Base-by-base conservation (phyloP, 2,888 invertebrate species). In the Scotopteryx bipunctaria region DNA sequence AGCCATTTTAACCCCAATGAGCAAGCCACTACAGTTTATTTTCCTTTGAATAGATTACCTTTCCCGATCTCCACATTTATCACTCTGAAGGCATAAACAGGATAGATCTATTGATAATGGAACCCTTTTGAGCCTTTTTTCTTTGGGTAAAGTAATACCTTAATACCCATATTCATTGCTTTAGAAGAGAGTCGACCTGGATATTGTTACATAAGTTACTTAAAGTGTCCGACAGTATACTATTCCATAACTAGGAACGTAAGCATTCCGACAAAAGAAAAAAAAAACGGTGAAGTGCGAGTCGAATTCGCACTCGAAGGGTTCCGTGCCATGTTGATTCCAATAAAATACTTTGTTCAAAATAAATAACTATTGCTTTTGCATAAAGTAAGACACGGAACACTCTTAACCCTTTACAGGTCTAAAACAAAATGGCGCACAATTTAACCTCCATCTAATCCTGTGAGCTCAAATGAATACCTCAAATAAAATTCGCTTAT, bases 401-500 rank as follows among this genome's bases (percentile, higher is more conserved):
- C 6, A 1, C 21, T 29, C 13, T 8, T 16, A 23, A 21, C 23
- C 15, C 25, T 27, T 16, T 5, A 17, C 23, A 40, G 17, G 6
- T 17, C 8, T 5, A 15, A 17, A 27, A 23, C 3, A 14, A 27
- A 35, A 14, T 3, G 14, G 9, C 16, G 25, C 31, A 41, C 41
- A 41, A 37, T 47, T 43, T 13, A 35, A 31, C 14, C 16, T 36
- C 25, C 27, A 21, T 48, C 38, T 44, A 33, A 48, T 25, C 35
- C 35, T 17, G 29, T 29, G 40, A 25, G 40, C 48, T 44, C 43
- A 46, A 61, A 58, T 56, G 55, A 57, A 57, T 55, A 50, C 41
- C 43, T 47, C 37, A 43, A 54, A 58, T 55, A 47, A 56, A 61
- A 55, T 47, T 40, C 32, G 37, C 36, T 41, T 41, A 27, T 23